Base-by-base conservation (phyloP, 2,888 invertebrate species). In the Sarcophaga subvicina region DNA sequence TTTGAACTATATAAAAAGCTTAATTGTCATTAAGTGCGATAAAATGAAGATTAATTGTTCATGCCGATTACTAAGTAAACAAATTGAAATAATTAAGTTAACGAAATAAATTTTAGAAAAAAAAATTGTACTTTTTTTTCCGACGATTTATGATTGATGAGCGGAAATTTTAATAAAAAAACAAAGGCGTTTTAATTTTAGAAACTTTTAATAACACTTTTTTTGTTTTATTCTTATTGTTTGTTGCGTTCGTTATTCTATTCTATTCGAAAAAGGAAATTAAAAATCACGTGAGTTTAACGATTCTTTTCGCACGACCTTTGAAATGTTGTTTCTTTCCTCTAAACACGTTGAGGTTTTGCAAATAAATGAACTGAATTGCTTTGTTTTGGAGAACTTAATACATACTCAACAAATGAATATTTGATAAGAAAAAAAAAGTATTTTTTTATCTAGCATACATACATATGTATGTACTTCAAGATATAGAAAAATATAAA, bases 201-300 rank as follows among this genome's bases (percentile, higher is more conserved):
- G 2, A 63, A 66, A 27, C 12, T 14, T 59, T 66, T 67, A 37
- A 37, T 37, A 77, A 20, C 59, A 37, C n/a, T 66, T 66, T 64
- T 64, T 72, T 20, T 73, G 67, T 47, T 6, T 73, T 67, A 54
- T 17, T 4, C 54, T 54, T 12, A 4, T 54, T 54, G 14, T 17
- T 17, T 54, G 12, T 54, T 54, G 54, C 54, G 11, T 47, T 72
- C 37, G 62, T 59, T 54, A 2, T 27, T 62, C 47, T 78, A 10
- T 69, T 70, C 59, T 27, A 22, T 47, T 76, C 49, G 4, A 63
- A 27, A 63, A 22, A 47, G 0, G 11, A 10, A 59, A 20, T 70
- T 49, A 49, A 62, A 76, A 17, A 20, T 82, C 82, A 82, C 76
- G 82, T 82, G 76, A 76, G 17, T 82, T 63, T 60, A 20, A 64